Evolutionary conservation across 2,888 invertebrate genomes (phyloP).

Genomic region (Ophion obscuratus): DNA sequence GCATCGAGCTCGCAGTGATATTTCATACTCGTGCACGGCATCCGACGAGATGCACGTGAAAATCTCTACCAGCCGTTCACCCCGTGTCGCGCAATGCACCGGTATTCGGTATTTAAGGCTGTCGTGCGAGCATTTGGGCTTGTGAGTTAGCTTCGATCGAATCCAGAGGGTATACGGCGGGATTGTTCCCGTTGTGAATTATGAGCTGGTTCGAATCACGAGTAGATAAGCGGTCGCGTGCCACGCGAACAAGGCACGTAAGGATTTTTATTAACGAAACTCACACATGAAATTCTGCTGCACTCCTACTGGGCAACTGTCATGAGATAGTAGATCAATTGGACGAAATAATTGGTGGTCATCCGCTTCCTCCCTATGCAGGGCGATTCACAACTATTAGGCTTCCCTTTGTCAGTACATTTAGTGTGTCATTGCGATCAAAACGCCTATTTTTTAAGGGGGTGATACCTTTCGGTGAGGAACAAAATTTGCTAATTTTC

Average conservation of each 20-base stretch:
- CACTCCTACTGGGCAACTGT: conserved; percentile 17
- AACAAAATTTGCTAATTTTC: no score
- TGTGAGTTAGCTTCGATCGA: conserved; percentile 19
- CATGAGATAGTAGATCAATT: conserved; percentile 63
- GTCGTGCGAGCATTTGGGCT: conserved; percentile 51
- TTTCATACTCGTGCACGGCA: neutral
- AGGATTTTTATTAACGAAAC: conserved; percentile 38
- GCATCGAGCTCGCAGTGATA: neutral
- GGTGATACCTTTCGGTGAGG: no score
- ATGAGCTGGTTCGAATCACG: conserved; percentile 54
- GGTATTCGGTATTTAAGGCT: conserved; percentile 5
- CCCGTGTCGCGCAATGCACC: conserved; percentile 30
- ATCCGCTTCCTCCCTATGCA: conserved; percentile 15
- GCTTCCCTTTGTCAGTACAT: no score
- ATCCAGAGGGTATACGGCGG: conserved; percentile 18
- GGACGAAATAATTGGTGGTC: conserved; percentile 63
- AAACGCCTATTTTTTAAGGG: no score
- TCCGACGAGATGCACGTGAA: conserved; percentile 3
- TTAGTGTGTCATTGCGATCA: no score
- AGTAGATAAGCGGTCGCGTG: conserved; percentile 55
- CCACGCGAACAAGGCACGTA: conserved; percentile 9
- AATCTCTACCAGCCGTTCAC: conserved; percentile 57
- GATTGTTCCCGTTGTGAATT: conserved; percentile 35
- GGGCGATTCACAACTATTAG: no score
- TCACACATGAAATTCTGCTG: conserved; percentile 42